Percentiles rank a stretch among this genome's conserved stretches.
phyloP scores from a whole-genome alignment of 2,113 vertebrate species.

The Myodes glareolus region DNA sequence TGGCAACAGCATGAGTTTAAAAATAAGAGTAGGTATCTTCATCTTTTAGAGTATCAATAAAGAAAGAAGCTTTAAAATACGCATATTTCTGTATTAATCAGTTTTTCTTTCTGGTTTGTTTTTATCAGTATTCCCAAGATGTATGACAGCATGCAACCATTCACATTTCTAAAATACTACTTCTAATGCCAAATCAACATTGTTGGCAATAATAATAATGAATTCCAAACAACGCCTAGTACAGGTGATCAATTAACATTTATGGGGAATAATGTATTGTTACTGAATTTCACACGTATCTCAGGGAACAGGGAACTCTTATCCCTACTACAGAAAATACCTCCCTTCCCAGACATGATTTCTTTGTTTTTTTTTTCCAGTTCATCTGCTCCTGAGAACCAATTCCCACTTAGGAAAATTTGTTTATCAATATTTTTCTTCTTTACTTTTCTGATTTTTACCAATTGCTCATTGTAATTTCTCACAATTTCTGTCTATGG shows the following conservation, averaged over 20 bases:
- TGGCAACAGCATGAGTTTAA: neutral
- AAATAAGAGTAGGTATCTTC: neutral
- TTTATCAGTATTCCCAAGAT: neutral
- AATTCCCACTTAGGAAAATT: neutral
- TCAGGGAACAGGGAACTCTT: neutral
- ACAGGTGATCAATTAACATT: neutral
- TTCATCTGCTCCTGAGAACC: neutral
- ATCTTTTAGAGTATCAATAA: constrained; percentile 45
- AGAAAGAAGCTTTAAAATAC: neutral
- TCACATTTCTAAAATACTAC: neutral
- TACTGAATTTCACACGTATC: constrained; percentile 21
- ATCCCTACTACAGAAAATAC: neutral
- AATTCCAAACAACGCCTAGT: neutral
- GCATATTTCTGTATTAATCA: constrained; percentile 24
- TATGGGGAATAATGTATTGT: neutral
- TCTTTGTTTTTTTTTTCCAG: neutral
- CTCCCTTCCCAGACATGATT: neutral
- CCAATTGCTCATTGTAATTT: neutral
- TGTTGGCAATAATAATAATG: neutral
- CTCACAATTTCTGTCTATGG: neutral
- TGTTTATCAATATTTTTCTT: neutral
- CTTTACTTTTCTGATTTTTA: constrained; percentile 1
- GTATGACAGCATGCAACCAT: neutral
- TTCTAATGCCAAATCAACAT: neutral
- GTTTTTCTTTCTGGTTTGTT: neutral